Conservation (phyloP, 2,888 invertebrate species). For the Bellardia bayeri region DNA sequence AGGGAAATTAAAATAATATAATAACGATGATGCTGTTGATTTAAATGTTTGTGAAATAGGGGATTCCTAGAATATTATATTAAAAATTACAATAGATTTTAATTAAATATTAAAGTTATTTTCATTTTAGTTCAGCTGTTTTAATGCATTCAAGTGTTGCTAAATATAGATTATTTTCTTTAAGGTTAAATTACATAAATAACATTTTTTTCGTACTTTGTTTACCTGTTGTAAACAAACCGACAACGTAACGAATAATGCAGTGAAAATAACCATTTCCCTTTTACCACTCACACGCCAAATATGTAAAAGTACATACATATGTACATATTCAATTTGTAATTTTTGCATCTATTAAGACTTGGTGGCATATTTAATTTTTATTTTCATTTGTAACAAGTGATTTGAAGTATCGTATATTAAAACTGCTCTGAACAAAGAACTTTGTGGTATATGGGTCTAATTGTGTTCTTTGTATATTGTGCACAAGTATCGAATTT, state of each 20-base stretch:
- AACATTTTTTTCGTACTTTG: constrained; percentile 21
- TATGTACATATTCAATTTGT: not conserved
- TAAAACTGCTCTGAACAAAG: too few relatives aligned
- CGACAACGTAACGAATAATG: constrained; percentile 28
- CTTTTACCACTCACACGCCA: constrained; percentile 30
- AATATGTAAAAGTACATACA: not conserved
- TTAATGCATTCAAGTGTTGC: not conserved
- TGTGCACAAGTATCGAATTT: too few relatives aligned
- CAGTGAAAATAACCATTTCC: constrained; percentile 5
- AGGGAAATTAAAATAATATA: not conserved
- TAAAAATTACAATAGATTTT: too few relatives aligned
- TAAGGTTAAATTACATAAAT: constrained; percentile 40
- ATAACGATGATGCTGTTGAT: not conserved
- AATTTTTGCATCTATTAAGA: too few relatives aligned
- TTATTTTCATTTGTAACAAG: too few relatives aligned
- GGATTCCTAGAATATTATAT: not conserved
- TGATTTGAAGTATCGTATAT: too few relatives aligned
- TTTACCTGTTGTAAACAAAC: constrained; percentile 52
- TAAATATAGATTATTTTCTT: not conserved
- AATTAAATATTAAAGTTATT: not conserved
- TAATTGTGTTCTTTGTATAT: too few relatives aligned
- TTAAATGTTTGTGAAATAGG: not conserved
- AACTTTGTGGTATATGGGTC: too few relatives aligned
- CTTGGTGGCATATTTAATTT: too few relatives aligned
- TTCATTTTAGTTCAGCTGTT: not conserved